Conservation (phyloP, 2,797 vertebrate genomes). For the Hirundo rustica region DNA sequence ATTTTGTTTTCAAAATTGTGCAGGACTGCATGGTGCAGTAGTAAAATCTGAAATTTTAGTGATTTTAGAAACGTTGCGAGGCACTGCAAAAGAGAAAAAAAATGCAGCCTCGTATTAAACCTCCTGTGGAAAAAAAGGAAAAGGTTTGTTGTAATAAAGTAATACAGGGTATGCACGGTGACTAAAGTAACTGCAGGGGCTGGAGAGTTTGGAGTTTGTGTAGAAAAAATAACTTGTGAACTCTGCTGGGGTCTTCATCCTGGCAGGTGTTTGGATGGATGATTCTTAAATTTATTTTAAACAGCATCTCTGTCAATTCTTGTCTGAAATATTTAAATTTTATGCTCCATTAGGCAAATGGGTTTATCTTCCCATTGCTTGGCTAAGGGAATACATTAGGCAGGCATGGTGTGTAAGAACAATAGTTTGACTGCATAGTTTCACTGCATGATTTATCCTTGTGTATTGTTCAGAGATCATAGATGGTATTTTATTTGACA, state of each 20-base stretch:
- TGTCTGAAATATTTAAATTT: conserved; percentile 38
- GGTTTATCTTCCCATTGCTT: conserved; percentile 23
- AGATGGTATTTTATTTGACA: background rate
- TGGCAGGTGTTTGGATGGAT: background rate
- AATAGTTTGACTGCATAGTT: conserved; percentile 18
- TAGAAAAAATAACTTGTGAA: background rate
- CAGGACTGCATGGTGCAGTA: background rate
- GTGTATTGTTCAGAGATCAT: background rate
- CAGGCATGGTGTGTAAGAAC: conserved; percentile 24
- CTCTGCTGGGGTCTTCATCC: background rate
- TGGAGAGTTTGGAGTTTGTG: background rate
- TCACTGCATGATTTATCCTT: background rate
- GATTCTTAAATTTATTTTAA: conserved; percentile 23
- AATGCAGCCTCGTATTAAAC: background rate
- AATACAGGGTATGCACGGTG: background rate
- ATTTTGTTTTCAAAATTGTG: conserved; percentile 1
- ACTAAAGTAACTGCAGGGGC: background rate
- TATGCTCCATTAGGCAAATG: conserved; percentile 24
- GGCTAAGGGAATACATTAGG: conserved; percentile 16
- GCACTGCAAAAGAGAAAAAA: background rate
- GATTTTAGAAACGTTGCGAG: background rate
- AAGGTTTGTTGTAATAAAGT: background rate
- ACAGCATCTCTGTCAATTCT: background rate
- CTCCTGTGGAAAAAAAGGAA: background rate
- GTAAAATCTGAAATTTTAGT: background rate